A percentile compares a stretch with the other conserved stretches of the same genome.
phyloP scores from a whole-genome alignment of 2,888 invertebrate species.

The Limenitis camilla region DNA sequence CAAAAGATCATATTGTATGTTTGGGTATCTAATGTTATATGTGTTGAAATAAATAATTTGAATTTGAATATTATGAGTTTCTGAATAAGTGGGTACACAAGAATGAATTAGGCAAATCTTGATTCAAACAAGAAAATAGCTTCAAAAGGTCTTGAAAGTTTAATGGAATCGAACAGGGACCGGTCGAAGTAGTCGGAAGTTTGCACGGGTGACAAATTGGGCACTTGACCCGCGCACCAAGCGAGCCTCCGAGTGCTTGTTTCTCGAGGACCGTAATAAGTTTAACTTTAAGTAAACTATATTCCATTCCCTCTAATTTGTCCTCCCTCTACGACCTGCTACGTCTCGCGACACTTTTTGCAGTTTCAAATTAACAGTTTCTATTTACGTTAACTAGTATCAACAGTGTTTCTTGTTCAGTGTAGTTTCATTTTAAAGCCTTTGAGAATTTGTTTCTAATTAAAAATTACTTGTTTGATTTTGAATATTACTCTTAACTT shows the following conservation, averaged over 20 bases:
- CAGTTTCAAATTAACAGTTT: conserved; percentile 51
- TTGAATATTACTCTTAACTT: conserved; percentile 1
- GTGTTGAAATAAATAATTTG: too few relatives aligned
- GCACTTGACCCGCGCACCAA: conserved; percentile 69
- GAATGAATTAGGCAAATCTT: conserved; percentile 68
- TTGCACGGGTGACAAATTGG: conserved; percentile 74
- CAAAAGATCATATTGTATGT: too few relatives aligned
- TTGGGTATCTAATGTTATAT: too few relatives aligned
- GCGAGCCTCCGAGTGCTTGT: conserved; percentile 65
- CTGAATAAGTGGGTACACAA: conserved; percentile 34
- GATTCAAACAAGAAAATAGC: conserved; percentile 70
- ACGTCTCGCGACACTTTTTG: conserved; percentile 44
- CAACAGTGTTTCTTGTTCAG: conserved; percentile 15
- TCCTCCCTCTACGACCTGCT: conserved; percentile 41
- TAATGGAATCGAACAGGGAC: conserved; percentile 72
- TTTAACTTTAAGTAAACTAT: conserved; percentile 75
- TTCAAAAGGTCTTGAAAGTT: conserved; percentile 73
- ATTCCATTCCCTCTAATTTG: conserved; percentile 72
- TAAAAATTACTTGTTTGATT: conserved; percentile 9
- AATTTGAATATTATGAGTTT: not conserved
- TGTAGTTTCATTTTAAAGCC: conserved; percentile 22
- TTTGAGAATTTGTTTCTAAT: conserved; percentile 13
- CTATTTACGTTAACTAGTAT: conserved; percentile 30
- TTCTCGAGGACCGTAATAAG: conserved; percentile 72
- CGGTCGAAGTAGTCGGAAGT: conserved; percentile 63